Conservation (phyloP, 2,113 vertebrate genomes). For the Psilopogon haemacephalus region DNA sequence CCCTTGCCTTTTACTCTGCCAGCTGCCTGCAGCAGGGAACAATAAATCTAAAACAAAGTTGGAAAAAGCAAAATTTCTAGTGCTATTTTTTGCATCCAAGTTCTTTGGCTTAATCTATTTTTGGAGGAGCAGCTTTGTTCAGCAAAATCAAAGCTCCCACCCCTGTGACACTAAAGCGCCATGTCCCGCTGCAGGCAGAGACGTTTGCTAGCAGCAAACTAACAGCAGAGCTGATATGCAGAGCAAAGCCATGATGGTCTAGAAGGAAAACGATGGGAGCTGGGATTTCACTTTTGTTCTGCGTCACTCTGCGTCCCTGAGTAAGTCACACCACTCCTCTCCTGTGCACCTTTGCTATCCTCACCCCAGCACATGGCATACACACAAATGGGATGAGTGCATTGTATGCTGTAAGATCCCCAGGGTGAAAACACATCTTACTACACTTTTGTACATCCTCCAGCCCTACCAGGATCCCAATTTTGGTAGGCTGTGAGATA, state of each 20-base stretch:
- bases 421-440: not conserved
- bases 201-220: rapidly evolving
- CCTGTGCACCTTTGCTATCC: rapidly evolving
- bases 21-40: slow-evolving; percentile 17
- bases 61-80: not conserved
- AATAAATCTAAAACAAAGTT: slow-evolving; percentile 6
- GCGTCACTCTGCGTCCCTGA: not conserved
- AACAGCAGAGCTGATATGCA: rapidly evolving
- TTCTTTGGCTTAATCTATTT: slow-evolving; percentile 42
- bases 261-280: not conserved
- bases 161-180: not conserved
- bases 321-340: not conserved
- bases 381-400: not conserved
- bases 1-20: not conserved
- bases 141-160: slow-evolving; percentile 14
- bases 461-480: not conserved
- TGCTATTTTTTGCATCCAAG: slow-evolving; percentile 33
- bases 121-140: slow-evolving; percentile 29
- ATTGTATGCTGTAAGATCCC: not conserved
- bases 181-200: not conserved
- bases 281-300: not conserved
- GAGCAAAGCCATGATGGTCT: not conserved
- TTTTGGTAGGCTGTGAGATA: not conserved
- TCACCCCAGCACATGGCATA: rapidly evolving
- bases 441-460: not conserved